Evolutionary conservation across 2,113 vertebrate genomes (phyloP).

Genomic region (Erpornis zantholeuca): DNA sequence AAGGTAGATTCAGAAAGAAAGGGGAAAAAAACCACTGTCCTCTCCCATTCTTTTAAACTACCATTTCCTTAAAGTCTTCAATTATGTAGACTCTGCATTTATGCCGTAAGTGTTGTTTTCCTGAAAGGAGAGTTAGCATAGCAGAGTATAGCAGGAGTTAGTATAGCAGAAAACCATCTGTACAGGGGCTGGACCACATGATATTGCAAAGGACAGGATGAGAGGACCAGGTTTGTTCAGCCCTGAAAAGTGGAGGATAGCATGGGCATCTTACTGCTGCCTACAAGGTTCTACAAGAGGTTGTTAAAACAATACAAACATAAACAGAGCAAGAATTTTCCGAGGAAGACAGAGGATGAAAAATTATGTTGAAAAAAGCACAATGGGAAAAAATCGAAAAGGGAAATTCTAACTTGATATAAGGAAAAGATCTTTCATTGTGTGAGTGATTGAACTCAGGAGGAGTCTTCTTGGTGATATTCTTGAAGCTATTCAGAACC

Average conservation of each 20-base stretch:
- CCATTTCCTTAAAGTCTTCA: neutral
- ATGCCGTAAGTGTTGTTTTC: neutral
- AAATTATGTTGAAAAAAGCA: neutral
- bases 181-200: neutral
- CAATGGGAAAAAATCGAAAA: neutral
- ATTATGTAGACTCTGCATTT: neutral
- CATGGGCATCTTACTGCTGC: neutral
- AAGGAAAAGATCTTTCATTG: neutral
- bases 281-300: neutral
- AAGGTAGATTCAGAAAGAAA: neutral
- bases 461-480: neutral
- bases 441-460: fast-evolving
- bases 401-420: neutral
- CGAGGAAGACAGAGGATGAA: neutral
- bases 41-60: neutral
- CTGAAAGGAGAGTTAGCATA: neutral
- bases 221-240: neutral
- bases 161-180: neutral
- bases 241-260: neutral
- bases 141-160: neutral
- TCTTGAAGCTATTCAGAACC: neutral
- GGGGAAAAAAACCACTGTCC: neutral
- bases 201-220: neutral
- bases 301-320: neutral
- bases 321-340: neutral